Percentiles rank a stretch among this genome's conserved stretches.
Conservation (phyloP, 2,797 vertebrate genomes). For the Neosalanx taihuensis region DNA sequence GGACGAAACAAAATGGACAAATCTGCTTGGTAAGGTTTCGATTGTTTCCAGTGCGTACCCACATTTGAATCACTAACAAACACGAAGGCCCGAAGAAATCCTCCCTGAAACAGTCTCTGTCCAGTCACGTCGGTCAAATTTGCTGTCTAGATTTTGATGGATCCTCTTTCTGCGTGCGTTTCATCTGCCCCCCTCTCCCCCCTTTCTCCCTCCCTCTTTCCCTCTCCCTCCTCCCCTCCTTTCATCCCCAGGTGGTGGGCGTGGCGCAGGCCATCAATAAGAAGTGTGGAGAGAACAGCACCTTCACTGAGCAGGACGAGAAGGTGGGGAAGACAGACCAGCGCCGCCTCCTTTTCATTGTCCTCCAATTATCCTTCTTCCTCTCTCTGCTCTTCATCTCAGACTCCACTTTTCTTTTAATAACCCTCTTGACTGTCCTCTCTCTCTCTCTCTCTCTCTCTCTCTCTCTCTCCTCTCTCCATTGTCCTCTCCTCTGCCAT, state of each 20-base stretch:
- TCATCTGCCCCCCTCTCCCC: no score
- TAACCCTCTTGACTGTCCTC: not conserved
- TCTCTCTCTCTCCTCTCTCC: constrained; percentile 3
- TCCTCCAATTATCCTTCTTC: constrained; percentile 2
- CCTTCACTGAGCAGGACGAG: constrained; percentile 95
- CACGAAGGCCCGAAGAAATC: no score
- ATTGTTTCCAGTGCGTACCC: no score
- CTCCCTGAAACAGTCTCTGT: not conserved
- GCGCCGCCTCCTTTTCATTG: not conserved
- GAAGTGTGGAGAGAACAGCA: constrained; percentile 83
- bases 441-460: constrained; percentile 3
- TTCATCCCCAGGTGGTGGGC: constrained; percentile 83
- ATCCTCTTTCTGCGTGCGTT: not conserved
- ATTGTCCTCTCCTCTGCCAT: not conserved
- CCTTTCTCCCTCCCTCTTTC: constrained; percentile 8
- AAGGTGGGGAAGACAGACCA: constrained; percentile 70
- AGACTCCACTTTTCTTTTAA: not conserved
- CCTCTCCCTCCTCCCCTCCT: not conserved
- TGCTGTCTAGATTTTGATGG: not conserved
- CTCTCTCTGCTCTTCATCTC: constrained; percentile 1
- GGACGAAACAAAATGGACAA: no score
- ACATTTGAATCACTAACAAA: no score
- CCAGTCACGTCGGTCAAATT: not conserved
- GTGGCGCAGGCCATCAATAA: constrained; percentile 98
- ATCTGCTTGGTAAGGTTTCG: no score